A percentile compares a stretch with the other conserved stretches of the same genome.
These are phyloP conservation scores for Idaea dimidiata DNA, from an alignment of 2,888 invertebrate genomes.

Conservation along the genomic window DNA sequence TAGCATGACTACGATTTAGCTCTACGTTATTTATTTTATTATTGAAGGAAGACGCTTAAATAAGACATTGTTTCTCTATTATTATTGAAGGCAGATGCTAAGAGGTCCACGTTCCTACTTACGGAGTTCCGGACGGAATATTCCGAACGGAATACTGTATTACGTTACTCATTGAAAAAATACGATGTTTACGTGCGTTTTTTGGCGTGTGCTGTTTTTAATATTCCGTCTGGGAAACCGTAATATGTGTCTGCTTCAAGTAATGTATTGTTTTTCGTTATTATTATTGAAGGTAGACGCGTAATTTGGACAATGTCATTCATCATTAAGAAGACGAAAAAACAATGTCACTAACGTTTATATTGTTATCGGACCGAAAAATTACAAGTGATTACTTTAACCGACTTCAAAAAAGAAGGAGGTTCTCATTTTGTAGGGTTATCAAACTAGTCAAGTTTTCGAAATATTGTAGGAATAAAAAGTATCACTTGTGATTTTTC, in stretches of 20 bases:
- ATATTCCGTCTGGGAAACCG: no score
- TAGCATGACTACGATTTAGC: constrained; percentile 31
- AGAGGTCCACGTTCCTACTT: no score
- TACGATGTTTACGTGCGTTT: no score
- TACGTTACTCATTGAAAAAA: no score
- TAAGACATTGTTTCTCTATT: neutral
- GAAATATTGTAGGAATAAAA: neutral
- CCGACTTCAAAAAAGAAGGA: neutral
- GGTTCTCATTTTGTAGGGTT: neutral
- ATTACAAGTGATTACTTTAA: neutral
- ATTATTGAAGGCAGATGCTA: no score
- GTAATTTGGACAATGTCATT: neutral
- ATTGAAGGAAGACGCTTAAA: neutral
- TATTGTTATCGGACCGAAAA: neutral
- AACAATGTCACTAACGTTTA: neutral
- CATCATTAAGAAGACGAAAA: neutral
- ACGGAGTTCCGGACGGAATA: no score
- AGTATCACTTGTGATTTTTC: neutral
- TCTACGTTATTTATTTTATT: constrained; percentile 7
- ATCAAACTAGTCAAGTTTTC: neutral
- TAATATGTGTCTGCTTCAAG: no score
- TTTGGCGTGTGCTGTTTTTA: no score
- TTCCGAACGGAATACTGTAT: no score
- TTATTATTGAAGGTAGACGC: neutral
- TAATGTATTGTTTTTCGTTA: no score